Base-by-base conservation (phyloP, 2,888 invertebrate genomes). In the Drosophila leonis region DNA sequence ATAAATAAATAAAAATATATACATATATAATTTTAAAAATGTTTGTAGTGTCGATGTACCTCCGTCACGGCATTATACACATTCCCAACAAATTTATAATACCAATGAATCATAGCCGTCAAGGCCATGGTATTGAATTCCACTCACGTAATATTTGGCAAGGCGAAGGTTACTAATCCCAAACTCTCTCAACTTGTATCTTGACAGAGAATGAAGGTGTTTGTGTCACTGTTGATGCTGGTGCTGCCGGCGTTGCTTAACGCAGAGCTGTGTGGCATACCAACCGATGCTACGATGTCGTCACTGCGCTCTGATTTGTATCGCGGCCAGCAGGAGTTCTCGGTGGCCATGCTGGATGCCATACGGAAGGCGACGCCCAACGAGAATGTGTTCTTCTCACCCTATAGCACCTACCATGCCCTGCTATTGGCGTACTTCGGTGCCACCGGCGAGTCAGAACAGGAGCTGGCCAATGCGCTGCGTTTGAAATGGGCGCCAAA, bases 351-450 rank as follows among this genome's bases (percentile, higher is more conserved):
- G 60, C 94, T 97, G 82, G 95, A 95, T 76, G 94, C 95, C 20
- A 95, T 96, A 75, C 95, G 96, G 78, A 93, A 94, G 63, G 94
- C 94, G 20, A 95, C 95, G 75, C 95, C 95, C 0, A 94, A 94
- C 46, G 96, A 96, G 79, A 98, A 97, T 92, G 93, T 98, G 44
- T 97, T 98, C 94, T 97, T 97, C 92, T 98, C 98, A 8, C 98
- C 98, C 0, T 96, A 97, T 93, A 97, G 97, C 78, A 95, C 97
- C 15, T 96, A 97, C 90, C 96, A 97, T 82, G 96, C 97, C 0
- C 90, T 98, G 37, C 92, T 96, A 55, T 93, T 98, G 72, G 96
- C 97, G 0, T 97, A 97, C 90, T 97, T 97, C 88, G 95, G 97
- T 0, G 94, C 97, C 1, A 95, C 94, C 1, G 95, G 95, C 15